Conservation (phyloP, 2,113 vertebrate genomes). For the Daboia siamensis region DNA sequence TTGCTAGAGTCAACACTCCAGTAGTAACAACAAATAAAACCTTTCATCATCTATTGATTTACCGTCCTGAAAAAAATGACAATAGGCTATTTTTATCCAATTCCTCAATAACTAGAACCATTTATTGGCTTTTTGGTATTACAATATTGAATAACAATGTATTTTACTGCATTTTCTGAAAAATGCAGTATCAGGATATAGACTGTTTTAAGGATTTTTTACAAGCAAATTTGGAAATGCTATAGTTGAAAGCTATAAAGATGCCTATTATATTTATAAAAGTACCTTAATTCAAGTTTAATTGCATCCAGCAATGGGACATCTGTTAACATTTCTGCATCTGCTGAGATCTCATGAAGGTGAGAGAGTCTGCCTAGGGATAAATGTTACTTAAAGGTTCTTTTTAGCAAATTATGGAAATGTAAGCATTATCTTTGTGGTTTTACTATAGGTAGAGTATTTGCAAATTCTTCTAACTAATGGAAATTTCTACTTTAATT, state of each 20-base stretch:
- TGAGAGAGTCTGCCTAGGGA: conserved; percentile 11
- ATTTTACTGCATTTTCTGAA: conserved; percentile 37
- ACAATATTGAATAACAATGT: conserved; percentile 54
- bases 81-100: conserved; percentile 67
- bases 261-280: conserved; percentile 54
- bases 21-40: conserved; percentile 67
- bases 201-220: conserved; percentile 31
- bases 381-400: not conserved
- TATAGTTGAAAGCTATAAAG: conserved; percentile 50
- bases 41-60: conserved; percentile 72
- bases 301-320: conserved; percentile 39
- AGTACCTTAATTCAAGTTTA: conserved; percentile 61
- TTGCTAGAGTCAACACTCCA: conserved; percentile 72
- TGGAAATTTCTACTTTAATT: not conserved
- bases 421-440: conserved; percentile 3
- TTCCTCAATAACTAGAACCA: conserved; percentile 62
- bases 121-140: conserved; percentile 67
- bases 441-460: not conserved
- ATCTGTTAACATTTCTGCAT: conserved; percentile 58
- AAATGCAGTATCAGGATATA: conserved; percentile 47
- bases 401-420: not conserved
- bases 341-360: conserved; percentile 43
- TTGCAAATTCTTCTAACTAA: not conserved
- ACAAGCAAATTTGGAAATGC: conserved; percentile 54
- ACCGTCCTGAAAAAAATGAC: conserved; percentile 69